Evolutionary conservation across 2,888 invertebrate genomes (phyloP), one percentile per base, ranked within the genome.

Genomic region (Magallana nippona): DNA sequence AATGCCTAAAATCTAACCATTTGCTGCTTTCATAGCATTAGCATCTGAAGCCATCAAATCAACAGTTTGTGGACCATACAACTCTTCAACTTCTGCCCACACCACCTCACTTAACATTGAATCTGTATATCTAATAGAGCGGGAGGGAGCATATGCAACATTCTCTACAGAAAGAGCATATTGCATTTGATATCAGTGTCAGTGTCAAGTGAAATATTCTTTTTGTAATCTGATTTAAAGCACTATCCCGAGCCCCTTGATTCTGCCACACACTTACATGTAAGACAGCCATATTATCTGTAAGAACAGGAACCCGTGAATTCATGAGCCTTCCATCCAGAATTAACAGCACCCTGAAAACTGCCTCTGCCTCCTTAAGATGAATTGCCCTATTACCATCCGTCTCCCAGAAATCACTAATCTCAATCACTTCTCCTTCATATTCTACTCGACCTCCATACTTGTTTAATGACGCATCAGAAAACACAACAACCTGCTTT

Each of bases 31-130:
- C 79, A 17, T 78, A 83, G 81, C 63, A 85, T n/a, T 82, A 82
- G 32, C 32, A 83, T 85, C 86, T 8, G 83, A 57, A 5, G 85
- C 79, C 84, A 86, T 86, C 5, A 86, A 71, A 63, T 83, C 71
- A 19, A 71, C 57, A 56, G 57, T 27, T n/a, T 71, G 71, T 32
- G 57, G 80, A 1, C 80, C 71, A 55, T 44, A 63, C 32, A 17
- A 57, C 13, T 15, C 10, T 15, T 86, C 32, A n/a, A 87, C 82
- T 15, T 56, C 1, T 27, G 55, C 11, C 85, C 86, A 87, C 10
- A 55, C 55, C 10, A 17, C 8, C 8, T 57, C 17, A 19, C 55
- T 44, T 55, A 86, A 58, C 82, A 60, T 84, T 15, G 62, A 63
- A 55, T 87, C 82, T 13, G 62, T 1, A 1, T 78, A 55, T 32